These are phyloP conservation scores for Apogon talboti DNA, from an alignment of 2,797 vertebrate species.

Conservation along the genomic window DNA sequence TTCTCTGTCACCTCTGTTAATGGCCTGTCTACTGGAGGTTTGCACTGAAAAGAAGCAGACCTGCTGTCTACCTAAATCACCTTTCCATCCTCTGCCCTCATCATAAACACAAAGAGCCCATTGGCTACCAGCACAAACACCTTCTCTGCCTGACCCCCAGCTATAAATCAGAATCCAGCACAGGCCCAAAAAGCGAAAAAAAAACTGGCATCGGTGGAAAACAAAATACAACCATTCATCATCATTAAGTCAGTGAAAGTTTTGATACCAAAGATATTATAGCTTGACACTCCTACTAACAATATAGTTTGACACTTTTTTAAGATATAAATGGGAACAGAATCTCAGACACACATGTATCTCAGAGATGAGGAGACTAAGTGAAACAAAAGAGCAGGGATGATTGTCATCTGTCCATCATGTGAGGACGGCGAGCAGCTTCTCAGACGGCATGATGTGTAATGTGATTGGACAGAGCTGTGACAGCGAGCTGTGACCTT, in stretches of 20 bases:
- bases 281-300: conserved; percentile 41
- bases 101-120: conserved; percentile 79
- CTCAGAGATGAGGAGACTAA: conserved; percentile 50
- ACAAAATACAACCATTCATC: conserved; percentile 60
- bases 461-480: conserved; percentile 83
- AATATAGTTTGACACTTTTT: conserved; percentile 67
- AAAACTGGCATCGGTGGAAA: conserved; percentile 41
- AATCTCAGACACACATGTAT: conserved; percentile 44
- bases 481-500: conserved; percentile 87
- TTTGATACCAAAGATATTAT: conserved; percentile 41
- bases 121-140: conserved; percentile 75
- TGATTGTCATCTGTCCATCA: conserved; percentile 87
- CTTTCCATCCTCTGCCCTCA: conserved; percentile 74
- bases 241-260: conserved; percentile 55
- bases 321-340: conserved; percentile 66
- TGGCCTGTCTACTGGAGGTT: conserved; percentile 72
- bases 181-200: conserved; percentile 48
- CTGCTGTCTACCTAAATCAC: conserved; percentile 78
- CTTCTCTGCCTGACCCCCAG: conserved; percentile 62
- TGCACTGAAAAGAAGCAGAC: conserved; percentile 77
- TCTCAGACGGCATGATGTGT: conserved; percentile 67
- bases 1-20: conserved; percentile 81
- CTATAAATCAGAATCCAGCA: conserved; percentile 68
- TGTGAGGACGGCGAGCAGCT: conserved; percentile 60
- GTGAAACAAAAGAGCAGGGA: conserved; percentile 66